Evolutionary conservation across 2,888 invertebrate species (phyloP), one percentile per base, ranked within the genome.

Genomic region (Acronicta leporina): DNA sequence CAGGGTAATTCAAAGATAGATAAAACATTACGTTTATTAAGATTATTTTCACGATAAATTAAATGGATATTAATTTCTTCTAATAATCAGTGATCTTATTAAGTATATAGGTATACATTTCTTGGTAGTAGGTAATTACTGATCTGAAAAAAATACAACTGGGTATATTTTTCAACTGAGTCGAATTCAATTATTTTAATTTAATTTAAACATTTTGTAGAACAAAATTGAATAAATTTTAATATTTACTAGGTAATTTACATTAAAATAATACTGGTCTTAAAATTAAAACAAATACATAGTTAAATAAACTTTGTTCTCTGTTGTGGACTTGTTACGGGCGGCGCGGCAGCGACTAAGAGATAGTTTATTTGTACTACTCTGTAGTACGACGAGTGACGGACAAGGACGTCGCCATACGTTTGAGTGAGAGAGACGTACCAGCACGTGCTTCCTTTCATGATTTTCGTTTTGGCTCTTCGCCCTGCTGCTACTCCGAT

Each of bases 401-500:
- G 52, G 75, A 82, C 55, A 69, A 85, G 76, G 85, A 88, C 52
- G 60, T 63, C 75, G 81, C 81, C 62, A 71, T 75, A 67, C 25
- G 82, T 44, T 46, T 56, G 83, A 91, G 79, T 63, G 84, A 76
- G 89, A 89, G 44, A 63, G 75, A 57, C 51, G 74, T 80, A 87
- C 72, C 81, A 91, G 91, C 94, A 94, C 94, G 94, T 94, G 94
- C 90, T 89, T 88, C 88, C 87, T 92, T 88, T 90, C 88, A 86
- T 90, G 87, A 87, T 89, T 82, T 83, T 91, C 86, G 86, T 89
- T 88, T 90, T 89, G 85, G 82, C 89, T 92, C 89, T 86, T 90
- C 86, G 82, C 85, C 81, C 83, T 82, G 86, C 90, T 92, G 92
- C 83, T 81, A 82, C 88, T 89, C 91, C 85, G 80, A 87, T 92